Evolutionary conservation across 2,113 vertebrate genomes (phyloP).

Genomic region (Lontra canadensis): DNA sequence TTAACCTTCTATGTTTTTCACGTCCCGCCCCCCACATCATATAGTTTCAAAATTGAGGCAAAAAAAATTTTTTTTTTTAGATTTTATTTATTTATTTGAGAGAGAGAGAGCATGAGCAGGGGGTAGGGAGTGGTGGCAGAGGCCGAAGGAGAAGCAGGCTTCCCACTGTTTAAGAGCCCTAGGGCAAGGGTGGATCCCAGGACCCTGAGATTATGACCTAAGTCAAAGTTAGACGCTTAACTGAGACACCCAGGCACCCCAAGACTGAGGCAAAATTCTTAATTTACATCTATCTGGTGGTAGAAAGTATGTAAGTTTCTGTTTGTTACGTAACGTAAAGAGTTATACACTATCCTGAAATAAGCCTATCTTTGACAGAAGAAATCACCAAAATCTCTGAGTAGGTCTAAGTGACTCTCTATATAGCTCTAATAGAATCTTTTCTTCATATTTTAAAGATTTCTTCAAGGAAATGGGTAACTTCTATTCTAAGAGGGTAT

Average conservation of each 20-base stretch:
- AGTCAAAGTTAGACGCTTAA: not conserved
- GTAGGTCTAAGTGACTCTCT: accelerated
- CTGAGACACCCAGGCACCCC: not conserved
- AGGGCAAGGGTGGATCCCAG: not conserved
- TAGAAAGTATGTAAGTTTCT: not conserved
- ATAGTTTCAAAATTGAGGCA: not conserved
- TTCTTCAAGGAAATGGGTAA: not conserved
- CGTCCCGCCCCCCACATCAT: not conserved
- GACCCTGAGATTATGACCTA: not conserved
- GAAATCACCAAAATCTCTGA: not conserved
- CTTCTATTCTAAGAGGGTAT: not conserved
- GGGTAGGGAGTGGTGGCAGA: not conserved
- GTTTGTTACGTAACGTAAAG: not conserved
- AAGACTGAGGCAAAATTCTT: not conserved
- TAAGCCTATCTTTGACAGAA: not conserved
- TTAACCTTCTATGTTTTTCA: not conserved
- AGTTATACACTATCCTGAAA: not conserved
- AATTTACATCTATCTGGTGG: not conserved
- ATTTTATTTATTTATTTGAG: not conserved
- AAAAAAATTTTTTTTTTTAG: not conserved
- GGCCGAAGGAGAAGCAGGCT: not conserved
- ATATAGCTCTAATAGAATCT: not conserved
- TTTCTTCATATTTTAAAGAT: not conserved
- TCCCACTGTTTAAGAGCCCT: not conserved
- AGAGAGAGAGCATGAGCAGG: not conserved